These are phyloP conservation scores for Phyto melanocephala DNA, from an alignment of 2,888 invertebrate genomes.

Conservation along the genomic window DNA sequence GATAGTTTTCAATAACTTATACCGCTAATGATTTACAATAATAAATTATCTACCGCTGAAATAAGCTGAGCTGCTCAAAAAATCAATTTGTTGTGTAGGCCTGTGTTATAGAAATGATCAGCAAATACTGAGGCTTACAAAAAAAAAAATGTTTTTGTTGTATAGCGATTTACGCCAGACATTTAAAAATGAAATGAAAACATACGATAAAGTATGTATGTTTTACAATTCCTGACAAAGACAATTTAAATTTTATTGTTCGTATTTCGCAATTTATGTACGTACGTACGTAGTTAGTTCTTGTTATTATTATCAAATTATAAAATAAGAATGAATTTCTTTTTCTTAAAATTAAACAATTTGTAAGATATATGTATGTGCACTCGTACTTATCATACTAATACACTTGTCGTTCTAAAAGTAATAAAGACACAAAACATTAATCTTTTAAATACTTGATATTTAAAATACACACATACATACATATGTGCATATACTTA, in stretches of 20 bases:
- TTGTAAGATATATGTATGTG: conserved; percentile 15
- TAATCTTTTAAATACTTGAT: too few relatives aligned
- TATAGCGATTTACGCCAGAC: conserved; percentile 39
- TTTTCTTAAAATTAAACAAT: conserved; percentile 22
- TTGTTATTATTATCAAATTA: conserved; percentile 30
- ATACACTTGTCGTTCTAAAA: conserved; percentile 15
- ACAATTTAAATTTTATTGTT: conserved; percentile 56
- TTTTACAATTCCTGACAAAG: conserved; percentile 47
- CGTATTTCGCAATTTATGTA: conserved; percentile 7
- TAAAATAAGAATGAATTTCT: not conserved
- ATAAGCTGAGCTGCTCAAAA: too few relatives aligned
- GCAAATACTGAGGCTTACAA: conserved; percentile 5
- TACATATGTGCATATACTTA: not conserved
- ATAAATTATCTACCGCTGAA: too few relatives aligned
- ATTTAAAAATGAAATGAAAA: not conserved
- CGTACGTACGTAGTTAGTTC: conserved; percentile 22
- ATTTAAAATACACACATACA: too few relatives aligned
- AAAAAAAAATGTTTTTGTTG: conserved; percentile 14
- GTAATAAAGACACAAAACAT: conserved; percentile 23
- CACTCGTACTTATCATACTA: not conserved
- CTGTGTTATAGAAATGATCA: not conserved
- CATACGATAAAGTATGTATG: conserved; percentile 43
- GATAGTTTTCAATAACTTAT: too few relatives aligned
- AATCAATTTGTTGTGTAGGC: too few relatives aligned
- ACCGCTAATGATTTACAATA: too few relatives aligned